Evolutionary conservation across 2,888 invertebrate genomes (phyloP), one percentile per base, ranked within the genome.

Genomic region (Leucoma salicis): DNA sequence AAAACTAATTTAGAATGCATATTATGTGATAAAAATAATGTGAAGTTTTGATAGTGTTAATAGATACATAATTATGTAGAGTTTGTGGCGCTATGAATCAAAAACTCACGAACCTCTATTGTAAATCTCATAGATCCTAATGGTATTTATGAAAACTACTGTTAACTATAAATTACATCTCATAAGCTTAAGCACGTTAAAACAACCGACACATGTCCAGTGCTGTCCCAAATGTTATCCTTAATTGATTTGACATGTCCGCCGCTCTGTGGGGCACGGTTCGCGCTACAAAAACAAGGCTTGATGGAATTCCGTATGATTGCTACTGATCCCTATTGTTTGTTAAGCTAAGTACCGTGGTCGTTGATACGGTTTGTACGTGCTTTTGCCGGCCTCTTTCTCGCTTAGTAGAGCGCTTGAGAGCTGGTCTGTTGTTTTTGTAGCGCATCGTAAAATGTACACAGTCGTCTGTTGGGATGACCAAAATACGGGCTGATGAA

Each of bases 201-300:
- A 50, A 57, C 46, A 50, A 52, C 49, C 35, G 38, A 47, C 45
- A 45, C 42, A 49, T 45, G 49, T 49, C 32, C 45, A 31, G 4
- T 14, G 16, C 35, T 55, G 68, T 65, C 50, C 57, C 53, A 59
- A 62, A 68, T 67, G 69, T 70, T 71, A 61, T 67, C 63, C 66
- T 70, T 84, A 82, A 84, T 84, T 83, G 82, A 79, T 78, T 80
- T 77, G 78, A 75, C 82, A 69, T 82, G 82, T 81, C 63, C 66
- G 47, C 56, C 56, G 61, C 63, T 53, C 63, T 56, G 62, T 60
- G 66, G 63, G 62, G 60, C 58, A 68, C 65, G 70, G 66, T 63
- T 51, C 46, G 62, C 49, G 72, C 68, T 63, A 79, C 75, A 76
- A 81, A 77, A 81, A 80, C 75, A 78, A 48, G 52, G 41, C 56